Evolutionary conservation across 2,888 invertebrate species (phyloP), one percentile per base, ranked within the genome.

Genomic region (Netelia melanura): DNA sequence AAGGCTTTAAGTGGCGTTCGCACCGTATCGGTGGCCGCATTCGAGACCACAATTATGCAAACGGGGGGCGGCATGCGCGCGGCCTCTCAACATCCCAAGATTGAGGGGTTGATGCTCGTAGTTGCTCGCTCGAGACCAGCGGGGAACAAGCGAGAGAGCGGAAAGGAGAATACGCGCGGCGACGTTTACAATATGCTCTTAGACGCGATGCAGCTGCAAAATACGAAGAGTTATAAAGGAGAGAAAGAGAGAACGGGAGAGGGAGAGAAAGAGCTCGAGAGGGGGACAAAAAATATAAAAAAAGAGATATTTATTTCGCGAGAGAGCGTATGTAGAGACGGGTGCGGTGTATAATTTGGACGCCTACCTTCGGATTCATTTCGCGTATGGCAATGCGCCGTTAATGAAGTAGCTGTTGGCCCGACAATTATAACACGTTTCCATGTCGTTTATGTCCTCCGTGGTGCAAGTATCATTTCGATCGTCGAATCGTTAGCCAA

Each of bases 41-140:
- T 80, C 76, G 79, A 85, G 80, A 71, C 82, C 86, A 88, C 90
- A 92, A 93, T 93, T 92, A 93, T 92, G 92, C 91, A 91, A 92
- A 91, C 90, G 89, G 88, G 89, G 89, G 87, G 88, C 83, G 87
- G 88, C 88, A 54, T 76, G 75, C 74, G 75, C 81, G 65, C 62
- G 30, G 58, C 30, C 83, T 76, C 82, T 83, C 85, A 72, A 90
- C 89, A 91, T 91, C 85, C 89, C 89, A 61, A 91, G 92, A 93
- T 93, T 92, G 89, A 91, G 86, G 92, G 92, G 91, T 92, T 88
- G 86, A 86, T 86, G 86, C 87, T 89, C 89, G 17, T 17, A 17
- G 14, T 56, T 56, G 17, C 56, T 56, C 21, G 56, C 87, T 80
- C 84, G 79, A 80, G 71, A 83, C 79, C 54, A 71, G 44, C 6